Evolutionary conservation across 1,140 invertebrate species (phyloP), one percentile per base, ranked within the genome.

Genomic region (Eupeodes corollae): DNA sequence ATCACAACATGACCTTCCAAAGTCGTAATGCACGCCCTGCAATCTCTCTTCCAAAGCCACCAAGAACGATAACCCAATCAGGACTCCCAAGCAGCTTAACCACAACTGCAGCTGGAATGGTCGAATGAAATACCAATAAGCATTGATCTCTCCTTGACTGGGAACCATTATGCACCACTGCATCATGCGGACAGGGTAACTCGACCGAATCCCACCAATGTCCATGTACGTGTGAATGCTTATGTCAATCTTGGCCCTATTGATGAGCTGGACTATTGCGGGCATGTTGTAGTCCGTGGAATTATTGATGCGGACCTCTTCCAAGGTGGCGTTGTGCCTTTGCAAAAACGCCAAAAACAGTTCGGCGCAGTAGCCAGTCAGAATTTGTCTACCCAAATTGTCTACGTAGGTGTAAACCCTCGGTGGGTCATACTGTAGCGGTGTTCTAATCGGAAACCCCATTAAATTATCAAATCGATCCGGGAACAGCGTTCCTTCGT

Each of bases 151-250:
- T 15, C 47, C 37, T 9, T 32, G 32, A 19, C 15, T 40, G n/a
- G 46, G 50, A 11, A 51, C 46, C 5, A 48, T 8, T 21, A 51
- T 33, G 45, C 42, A 42, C 31, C 46, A 34, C 14, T 35, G 46
- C 32, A 47, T 21, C 50, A 51, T 51, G 5, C 33, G 30, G 9
- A 51, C 26, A 0, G 50, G 50, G 38, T 51, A 51, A 11, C 50
- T 51, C 2, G 45, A 6, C 10, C 47, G 46, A 1, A 45, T 32
- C 1, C 42, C 42, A 12, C 31, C 31, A 19, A 37, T 34, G 12
- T 15, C 38, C 10, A 51, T 33, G 31, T 45, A 51, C 2, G 46
- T 42, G 32, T 51, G 44, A 26, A 51, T 43, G 11, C 42, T 31
- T 9, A 51, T 12, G 13, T 51, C 50, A 16, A 48, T 21, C 5